Base-by-base conservation (phyloP, 92 coral and sea anemone genomes). In the Paragorgia papillata region DNA sequence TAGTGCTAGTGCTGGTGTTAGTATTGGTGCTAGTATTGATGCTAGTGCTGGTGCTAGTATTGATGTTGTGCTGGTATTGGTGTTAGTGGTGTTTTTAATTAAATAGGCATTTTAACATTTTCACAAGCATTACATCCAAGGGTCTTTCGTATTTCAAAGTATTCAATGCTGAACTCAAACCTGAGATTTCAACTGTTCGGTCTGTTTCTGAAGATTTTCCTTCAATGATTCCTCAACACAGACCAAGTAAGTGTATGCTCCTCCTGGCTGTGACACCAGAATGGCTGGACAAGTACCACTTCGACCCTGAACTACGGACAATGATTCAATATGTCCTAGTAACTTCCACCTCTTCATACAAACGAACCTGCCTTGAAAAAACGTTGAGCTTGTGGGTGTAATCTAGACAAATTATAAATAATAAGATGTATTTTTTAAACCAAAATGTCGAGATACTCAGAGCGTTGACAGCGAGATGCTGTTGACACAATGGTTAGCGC, bases 201-300 rank as follows among this genome's bases (percentile, higher is more conserved):
- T 70, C 53, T 70, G 77, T 34, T 53, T 53, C 17, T 50, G 43
- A 4, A 70, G 28, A 53, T 22, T 53, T 20, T 53, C 84, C 74
- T 89, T 48, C 9, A 68, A 50, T 39, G 80, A 34, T 31, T 82
- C 81, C 68, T 87, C 91, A 48, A 87, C 69, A 25, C 80, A 84
- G 57, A 92, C 55, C 46, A 91, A 79, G 32, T 66, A 79, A 57
- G 84, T 79, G 83, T 86, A 91, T 26, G 87, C 75, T 13, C 97
- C 97, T 3, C 98, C 98, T 14, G 98, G 97, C 50, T 94, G 96
- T 1, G 98, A 94, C 5, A 92, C 98, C 30, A 94, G 83, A 9
- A 94, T 83, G 44, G 92, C 74, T 18, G 89, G 89, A 13, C 78
- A 57, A 19, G 79, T 74, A 13, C 62, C 80, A 48, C 78, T 83